Evolutionary conservation across 2,113 vertebrate genomes (phyloP).

Genomic region (Nothocercus nigrocapillus): DNA sequence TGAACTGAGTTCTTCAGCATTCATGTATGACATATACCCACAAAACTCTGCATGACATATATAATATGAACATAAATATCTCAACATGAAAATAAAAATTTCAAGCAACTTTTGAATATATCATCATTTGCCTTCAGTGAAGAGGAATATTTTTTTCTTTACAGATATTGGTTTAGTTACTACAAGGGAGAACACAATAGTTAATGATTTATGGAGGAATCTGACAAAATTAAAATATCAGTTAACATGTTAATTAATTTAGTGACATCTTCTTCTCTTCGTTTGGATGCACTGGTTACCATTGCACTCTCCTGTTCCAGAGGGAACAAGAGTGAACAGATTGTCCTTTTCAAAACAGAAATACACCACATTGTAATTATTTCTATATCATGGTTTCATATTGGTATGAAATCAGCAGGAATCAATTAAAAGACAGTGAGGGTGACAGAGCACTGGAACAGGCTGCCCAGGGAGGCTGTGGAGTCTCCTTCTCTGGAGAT

Average conservation of each 20-base stretch:
- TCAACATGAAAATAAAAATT: not conserved
- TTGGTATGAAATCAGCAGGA: slow-evolving; percentile 20
- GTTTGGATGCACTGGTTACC: not conserved
- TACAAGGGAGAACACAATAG: not conserved
- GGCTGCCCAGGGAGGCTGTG: no score
- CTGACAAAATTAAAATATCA: slow-evolving; percentile 13
- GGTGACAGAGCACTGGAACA: no score
- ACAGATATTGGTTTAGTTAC: not conserved
- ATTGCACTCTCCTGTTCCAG: not conserved
- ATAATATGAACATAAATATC: not conserved
- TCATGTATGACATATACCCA: not conserved
- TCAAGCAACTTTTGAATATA: not conserved
- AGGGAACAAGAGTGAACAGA: not conserved
- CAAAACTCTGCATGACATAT: not conserved
- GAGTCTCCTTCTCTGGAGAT: no score
- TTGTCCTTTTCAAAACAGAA: slow-evolving; percentile 40
- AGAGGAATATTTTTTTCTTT: not conserved
- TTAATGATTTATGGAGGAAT: slow-evolving; percentile 5
- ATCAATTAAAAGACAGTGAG: no score
- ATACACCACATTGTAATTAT: not conserved
- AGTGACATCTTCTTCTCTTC: not conserved
- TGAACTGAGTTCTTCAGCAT: not conserved
- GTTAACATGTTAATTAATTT: not conserved
- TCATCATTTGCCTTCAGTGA: not conserved
- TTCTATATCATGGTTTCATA: not conserved